Base-by-base conservation (phyloP, 2,113 vertebrate species). In the Halichoerus grypus region DNA sequence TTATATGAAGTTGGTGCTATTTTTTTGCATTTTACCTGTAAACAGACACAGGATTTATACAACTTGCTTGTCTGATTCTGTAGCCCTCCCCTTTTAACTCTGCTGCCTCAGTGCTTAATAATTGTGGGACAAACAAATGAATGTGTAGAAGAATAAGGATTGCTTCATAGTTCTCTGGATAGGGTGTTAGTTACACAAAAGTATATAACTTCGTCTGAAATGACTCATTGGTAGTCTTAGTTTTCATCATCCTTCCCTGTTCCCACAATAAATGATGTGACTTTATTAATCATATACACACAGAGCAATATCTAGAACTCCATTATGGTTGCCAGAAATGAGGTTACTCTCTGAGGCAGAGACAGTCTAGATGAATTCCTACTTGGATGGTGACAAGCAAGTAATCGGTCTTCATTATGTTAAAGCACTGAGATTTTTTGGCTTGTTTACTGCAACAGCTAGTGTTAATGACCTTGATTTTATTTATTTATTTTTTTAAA, bases 401-500 rank as follows among this genome's bases (percentile, higher is more conserved):
- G n/a, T n/a, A n/a, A n/a, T n/a, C n/a, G n/a, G n/a, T n/a, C n/a
- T n/a, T n/a, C n/a, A n/a, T n/a, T n/a, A n/a, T n/a, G n/a, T n/a
- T n/a, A n/a, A n/a, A n/a, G n/a, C n/a, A n/a, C n/a, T 88, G 31
- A 86, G 9, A 10, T 16, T 80, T 87, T 91, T 59, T 59, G 1
- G 39, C 11, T 80, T 80, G 12, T 59, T 83, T 76, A 22, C 51
- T 65, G 39, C 18, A 71, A 74, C 4, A 96, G 49, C 15, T 84
- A 76, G 46, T 82, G 39, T 97, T 94, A 80, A n/a, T 86, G 90
- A 63, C 7, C 36, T 71, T 33, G 5, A 63, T 87, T 96, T 87
- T 74, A n/a, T 61, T 46, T 46, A 46, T 46, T 46, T 46, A 46
- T 46, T 46, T 46, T 7, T 46, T 46, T 46, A 8, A 9, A 46